phyloP scores from a whole-genome alignment of 1,140 invertebrate species.

The Drosophila funebris region DNA sequence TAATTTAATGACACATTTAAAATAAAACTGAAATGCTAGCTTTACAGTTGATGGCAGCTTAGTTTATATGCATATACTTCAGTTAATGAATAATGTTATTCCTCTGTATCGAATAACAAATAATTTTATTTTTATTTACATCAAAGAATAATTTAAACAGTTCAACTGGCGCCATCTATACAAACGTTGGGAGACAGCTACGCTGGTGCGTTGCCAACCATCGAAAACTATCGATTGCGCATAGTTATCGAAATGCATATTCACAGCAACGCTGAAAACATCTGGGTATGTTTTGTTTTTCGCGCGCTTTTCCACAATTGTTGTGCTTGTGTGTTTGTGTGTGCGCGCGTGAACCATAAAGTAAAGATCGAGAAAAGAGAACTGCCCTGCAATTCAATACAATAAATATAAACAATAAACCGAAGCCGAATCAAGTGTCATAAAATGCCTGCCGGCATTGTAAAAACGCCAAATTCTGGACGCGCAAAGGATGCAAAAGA shows the following conservation, averaged over 20 bases:
- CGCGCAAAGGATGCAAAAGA: conserved; percentile 35
- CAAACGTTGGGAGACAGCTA: neutral
- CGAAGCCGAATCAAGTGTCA: conserved; percentile 1
- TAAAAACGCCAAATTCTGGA: conserved; percentile 54
- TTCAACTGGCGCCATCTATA: conserved; percentile 25
- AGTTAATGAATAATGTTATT: neutral
- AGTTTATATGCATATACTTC: neutral
- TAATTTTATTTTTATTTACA: too few relatives aligned
- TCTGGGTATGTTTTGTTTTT: conserved; percentile 35
- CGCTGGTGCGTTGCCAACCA: conserved; percentile 30
- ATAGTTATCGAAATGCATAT: neutral
- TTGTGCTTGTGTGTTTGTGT: conserved; percentile 30
- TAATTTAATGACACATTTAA: neutral
- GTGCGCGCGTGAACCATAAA: conserved; percentile 6
- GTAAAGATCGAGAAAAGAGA: neutral
- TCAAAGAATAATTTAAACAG: neutral
- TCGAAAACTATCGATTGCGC: neutral
- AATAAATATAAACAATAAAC: neutral
- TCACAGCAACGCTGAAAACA: conserved; percentile 24
- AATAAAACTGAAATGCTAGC: neutral
- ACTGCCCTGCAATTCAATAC: conserved; percentile 6
- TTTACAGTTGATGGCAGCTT: too few relatives aligned
- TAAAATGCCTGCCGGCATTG: conserved; percentile 59
- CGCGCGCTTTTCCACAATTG: conserved; percentile 37
- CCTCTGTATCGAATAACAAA: neutral